Evolutionary conservation across 2,113 vertebrate species (phyloP).

Genomic region (Pelvicachromis taeniatus): DNA sequence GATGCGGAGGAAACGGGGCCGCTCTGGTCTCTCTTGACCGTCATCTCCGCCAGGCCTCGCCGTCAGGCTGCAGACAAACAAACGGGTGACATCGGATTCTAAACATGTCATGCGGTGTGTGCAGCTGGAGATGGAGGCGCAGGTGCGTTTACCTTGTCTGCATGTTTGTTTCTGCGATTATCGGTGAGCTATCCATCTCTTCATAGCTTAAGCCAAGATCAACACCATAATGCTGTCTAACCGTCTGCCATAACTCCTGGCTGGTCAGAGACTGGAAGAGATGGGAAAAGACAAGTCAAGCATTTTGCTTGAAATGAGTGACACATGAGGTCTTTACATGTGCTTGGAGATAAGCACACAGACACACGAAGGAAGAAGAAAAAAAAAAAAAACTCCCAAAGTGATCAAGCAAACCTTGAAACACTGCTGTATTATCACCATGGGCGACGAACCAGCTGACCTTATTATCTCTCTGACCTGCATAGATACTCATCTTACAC

Average conservation of each 20-base stretch:
- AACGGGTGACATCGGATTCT: not conserved
- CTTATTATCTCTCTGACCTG: not conserved
- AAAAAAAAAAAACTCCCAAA: not conserved
- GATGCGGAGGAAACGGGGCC: constrained; percentile 52
- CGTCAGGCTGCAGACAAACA: constrained; percentile 38
- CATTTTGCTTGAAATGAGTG: not conserved
- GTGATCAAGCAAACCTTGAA: not conserved
- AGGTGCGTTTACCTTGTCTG: constrained; percentile 75
- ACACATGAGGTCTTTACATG: not conserved
- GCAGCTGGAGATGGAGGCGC: not conserved
- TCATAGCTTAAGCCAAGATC: constrained; percentile 88
- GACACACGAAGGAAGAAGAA: not conserved
- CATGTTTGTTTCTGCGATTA: constrained; percentile 71
- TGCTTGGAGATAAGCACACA: not conserved
- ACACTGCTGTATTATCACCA: not conserved
- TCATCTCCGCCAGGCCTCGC: constrained; percentile 56
- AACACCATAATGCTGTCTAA: constrained; percentile 90
- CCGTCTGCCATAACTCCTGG: constrained; percentile 85
- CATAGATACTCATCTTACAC: not conserved
- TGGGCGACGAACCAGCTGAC: not conserved
- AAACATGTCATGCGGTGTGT: not conserved
- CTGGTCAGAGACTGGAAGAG: constrained; percentile 78
- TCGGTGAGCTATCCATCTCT: constrained; percentile 86
- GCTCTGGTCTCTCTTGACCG: constrained; percentile 42
- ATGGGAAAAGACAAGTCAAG: not conserved